Conservation (phyloP, 2,113 vertebrate species). For the Notothenia coriiceps region DNA sequence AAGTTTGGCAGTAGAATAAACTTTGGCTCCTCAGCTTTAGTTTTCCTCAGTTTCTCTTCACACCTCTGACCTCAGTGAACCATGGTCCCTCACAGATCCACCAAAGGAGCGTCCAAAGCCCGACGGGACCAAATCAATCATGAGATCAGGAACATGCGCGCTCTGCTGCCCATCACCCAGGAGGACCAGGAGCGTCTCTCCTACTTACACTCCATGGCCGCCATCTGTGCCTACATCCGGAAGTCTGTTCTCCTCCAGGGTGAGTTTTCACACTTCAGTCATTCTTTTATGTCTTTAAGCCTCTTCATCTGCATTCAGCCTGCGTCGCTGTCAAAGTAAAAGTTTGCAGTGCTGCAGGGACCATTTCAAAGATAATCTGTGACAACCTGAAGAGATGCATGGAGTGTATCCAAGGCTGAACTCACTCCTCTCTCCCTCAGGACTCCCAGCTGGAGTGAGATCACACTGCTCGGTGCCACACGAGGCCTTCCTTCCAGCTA, state of each 20-base stretch:
- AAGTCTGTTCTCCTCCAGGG: conserved; percentile 76
- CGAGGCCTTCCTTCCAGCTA: conserved; percentile 82
- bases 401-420: conserved; percentile 11
- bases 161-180: conserved; percentile 83
- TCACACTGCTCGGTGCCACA: conserved; percentile 34
- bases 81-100: conserved; percentile 85
- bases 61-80: conserved; percentile 31
- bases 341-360: conserved; percentile 8
- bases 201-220: conserved; percentile 90
- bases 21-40: neutral
- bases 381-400: conserved; percentile 37
- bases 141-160: conserved; percentile 87
- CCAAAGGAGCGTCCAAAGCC: conserved; percentile 91
- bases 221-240: conserved; percentile 87
- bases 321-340: conserved; percentile 11
- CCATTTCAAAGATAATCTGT: conserved; percentile 18
- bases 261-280: conserved; percentile 55
- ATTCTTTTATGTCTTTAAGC: conserved; percentile 17
- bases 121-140: conserved; percentile 89
- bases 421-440: conserved; percentile 40
- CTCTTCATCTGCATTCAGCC: conserved; percentile 1
- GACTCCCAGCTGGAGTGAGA: conserved; percentile 39
- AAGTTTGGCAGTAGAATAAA: conserved; percentile 17
- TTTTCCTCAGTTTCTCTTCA: neutral
- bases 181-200: conserved; percentile 88